These are phyloP conservation scores for Periparus ater DNA, from an alignment of 2,797 vertebrate genomes.

Conservation along the genomic window DNA sequence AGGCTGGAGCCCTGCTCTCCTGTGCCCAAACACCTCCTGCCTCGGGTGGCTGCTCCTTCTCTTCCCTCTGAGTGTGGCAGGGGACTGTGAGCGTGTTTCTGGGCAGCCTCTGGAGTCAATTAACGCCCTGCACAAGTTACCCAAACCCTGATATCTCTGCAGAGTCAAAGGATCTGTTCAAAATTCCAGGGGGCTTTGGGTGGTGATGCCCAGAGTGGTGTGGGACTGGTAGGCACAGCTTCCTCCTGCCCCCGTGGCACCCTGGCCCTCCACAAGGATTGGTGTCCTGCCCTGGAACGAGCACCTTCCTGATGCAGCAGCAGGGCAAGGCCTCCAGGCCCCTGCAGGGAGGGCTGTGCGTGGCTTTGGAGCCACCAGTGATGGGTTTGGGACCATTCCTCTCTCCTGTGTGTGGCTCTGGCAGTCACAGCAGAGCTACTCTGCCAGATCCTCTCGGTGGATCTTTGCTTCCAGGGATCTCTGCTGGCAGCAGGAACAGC, in stretches of 20 bases:
- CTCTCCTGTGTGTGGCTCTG: not conserved
- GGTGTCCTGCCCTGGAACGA: not conserved
- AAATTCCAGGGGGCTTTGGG: fast-evolving
- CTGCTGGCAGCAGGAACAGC: not conserved
- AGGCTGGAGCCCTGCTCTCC: not conserved
- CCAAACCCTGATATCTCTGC: not conserved
- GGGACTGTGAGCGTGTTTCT: fast-evolving
- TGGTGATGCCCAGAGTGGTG: not conserved
- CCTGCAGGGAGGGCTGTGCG: not conserved
- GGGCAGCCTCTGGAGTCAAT: not conserved
- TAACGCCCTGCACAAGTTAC: not conserved
- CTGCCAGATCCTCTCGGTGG: fast-evolving
- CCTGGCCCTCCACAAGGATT: fast-evolving
- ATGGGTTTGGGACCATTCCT: not conserved
- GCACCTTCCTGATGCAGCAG: not conserved
- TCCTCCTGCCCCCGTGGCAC: fast-evolving
- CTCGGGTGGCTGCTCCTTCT: not conserved
- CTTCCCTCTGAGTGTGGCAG: fast-evolving
- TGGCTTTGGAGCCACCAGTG: not conserved
- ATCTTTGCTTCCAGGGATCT: not conserved
- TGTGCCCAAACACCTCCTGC: not conserved
- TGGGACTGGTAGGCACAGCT: not conserved
- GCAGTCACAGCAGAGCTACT: not conserved
- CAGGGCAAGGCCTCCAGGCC: not conserved
- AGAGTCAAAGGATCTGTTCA: not conserved